Evolutionary conservation across 2,888 invertebrate species (phyloP).

Genomic region (Ophraella communa): DNA sequence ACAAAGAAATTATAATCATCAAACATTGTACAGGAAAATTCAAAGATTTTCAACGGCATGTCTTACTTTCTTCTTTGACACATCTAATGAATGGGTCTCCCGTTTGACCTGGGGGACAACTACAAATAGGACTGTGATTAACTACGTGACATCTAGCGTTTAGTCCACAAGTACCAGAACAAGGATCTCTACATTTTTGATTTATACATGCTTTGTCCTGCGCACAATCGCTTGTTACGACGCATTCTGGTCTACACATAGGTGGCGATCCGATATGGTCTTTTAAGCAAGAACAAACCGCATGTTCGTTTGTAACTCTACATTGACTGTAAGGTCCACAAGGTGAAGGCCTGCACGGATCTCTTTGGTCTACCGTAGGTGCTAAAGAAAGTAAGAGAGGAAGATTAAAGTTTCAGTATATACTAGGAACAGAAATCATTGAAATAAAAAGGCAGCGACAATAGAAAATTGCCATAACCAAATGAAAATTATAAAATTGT

Average conservation of each 20-base stretch:
- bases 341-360: slow-evolving; percentile 73
- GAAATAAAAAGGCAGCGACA: neutral
- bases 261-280: slow-evolving; percentile 81
- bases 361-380: slow-evolving; percentile 52
- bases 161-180: slow-evolving; percentile 81
- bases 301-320: slow-evolving; percentile 73
- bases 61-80: slow-evolving; percentile 63
- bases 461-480: slow-evolving; percentile 4
- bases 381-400: slow-evolving; percentile 35
- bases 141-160: slow-evolving; percentile 83
- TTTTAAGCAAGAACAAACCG: slow-evolving; percentile 80
- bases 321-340: slow-evolving; percentile 85
- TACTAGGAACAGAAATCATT: neutral
- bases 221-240: slow-evolving; percentile 82
- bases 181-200: slow-evolving; percentile 82
- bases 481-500: too few relatives aligned
- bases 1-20: too few relatives aligned
- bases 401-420: neutral
- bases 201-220: slow-evolving; percentile 81
- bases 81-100: slow-evolving; percentile 86
- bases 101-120: slow-evolving; percentile 74
- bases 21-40: neutral
- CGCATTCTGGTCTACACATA: slow-evolving; percentile 80
- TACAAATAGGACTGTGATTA: slow-evolving; percentile 86
- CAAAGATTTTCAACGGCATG: neutral